Base-by-base conservation (phyloP, 2,888 invertebrate species). In the Leuctra nigra region DNA sequence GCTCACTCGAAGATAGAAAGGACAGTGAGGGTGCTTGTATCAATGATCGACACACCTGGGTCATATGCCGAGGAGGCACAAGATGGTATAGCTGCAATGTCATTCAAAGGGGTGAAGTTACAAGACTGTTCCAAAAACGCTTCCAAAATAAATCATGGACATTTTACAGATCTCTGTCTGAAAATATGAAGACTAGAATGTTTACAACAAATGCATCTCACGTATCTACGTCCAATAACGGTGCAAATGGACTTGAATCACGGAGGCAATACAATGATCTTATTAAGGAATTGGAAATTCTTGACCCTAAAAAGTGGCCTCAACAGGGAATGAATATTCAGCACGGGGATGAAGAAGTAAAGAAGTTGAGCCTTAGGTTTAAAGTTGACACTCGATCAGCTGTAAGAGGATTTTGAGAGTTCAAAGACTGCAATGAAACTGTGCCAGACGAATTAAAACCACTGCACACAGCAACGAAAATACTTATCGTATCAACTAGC, bases 11-110 rank as follows among this genome's bases (percentile, higher is more conserved):
- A 20, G 9, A 41, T 41, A 18, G 41, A 41, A 18, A 41, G 41
- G 20, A 41, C 41, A 14, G 20, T 41, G 11, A 16, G 20, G 20
- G 41, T 20, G 11, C 20, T 41, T n/a, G 4, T 41, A 18, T 41
- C 20, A 11, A 41, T 41, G 41, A 18, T 41, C 18, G 41, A 41
- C 18, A 41, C 16, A 11, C 41, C 41, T 41, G 41, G 41, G 41
- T 11, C 41, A 20, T 20, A 16, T 41, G 14, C 20, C 14, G 41
- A 20, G 18, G 41, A 41, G 20, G 41, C 41, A 20, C 16, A 41
- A 41, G 20, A 41, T 18, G 41, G 18, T 11, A 18, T 41, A 18
- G 3, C 11, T 20, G 20, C n/a, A 20, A 41, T 18, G 20, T 14
- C 20, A 16, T 41, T 41, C 18, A n/a, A 41, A 18, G 41, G 41